Evolutionary conservation across 1,140 invertebrate species (phyloP).

Genomic region (Camponotus floridanus): DNA sequence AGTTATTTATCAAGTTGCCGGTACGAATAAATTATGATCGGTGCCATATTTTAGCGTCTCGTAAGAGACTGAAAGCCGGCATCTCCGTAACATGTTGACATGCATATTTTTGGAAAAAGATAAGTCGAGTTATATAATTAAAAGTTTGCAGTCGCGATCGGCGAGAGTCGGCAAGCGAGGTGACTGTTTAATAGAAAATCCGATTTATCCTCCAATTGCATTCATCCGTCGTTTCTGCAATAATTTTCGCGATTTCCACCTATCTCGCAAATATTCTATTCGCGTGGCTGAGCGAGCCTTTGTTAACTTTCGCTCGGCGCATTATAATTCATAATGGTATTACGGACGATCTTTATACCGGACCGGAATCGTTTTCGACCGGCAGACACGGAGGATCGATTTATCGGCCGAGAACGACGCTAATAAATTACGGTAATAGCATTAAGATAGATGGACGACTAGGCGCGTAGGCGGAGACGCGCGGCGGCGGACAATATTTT

Average conservation of each 20-base stretch:
- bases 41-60: neutral
- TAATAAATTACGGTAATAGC: slow-evolving; percentile 85
- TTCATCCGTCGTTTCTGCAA: neutral
- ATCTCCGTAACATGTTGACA: neutral
- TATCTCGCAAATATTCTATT: neutral
- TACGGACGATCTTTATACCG: slow-evolving; percentile 54
- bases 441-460: slow-evolving; percentile 84
- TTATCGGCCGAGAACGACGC: slow-evolving; percentile 80
- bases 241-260: neutral
- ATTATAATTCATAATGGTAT: slow-evolving; percentile 54
- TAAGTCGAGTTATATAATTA: neutral
- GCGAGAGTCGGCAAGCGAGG: neutral
- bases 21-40: no score
- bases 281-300: neutral
- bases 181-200: neutral
- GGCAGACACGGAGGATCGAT: slow-evolving; percentile 74
- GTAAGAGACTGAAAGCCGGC: no score
- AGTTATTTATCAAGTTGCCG: neutral
- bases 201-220: neutral
- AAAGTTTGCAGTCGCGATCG: neutral
- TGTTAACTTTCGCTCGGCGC: neutral
- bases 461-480: slow-evolving; percentile 78
- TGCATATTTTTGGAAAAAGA: neutral
- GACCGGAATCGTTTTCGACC: slow-evolving; percentile 62
- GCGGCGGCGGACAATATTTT: slow-evolving; percentile 83